Evolutionary conservation across 2,888 invertebrate species (phyloP), one percentile per base, ranked within the genome.

Genomic region (Hedychridium roseum): DNA sequence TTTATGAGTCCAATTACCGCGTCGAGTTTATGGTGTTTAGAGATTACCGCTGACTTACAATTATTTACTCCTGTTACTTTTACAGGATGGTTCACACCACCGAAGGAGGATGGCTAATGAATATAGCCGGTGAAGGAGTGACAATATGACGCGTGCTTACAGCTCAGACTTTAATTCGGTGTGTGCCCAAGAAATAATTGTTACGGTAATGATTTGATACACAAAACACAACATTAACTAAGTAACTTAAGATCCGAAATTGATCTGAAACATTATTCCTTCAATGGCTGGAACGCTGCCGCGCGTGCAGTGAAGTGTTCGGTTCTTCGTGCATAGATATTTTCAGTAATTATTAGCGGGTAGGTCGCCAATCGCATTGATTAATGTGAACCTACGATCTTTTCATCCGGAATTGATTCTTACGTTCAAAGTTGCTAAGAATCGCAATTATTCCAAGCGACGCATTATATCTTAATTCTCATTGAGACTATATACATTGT

Each of bases 31-130:
- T n/a, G n/a, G n/a, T n/a, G n/a, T n/a, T n/a, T n/a, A n/a, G n/a
- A n/a, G n/a, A n/a, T n/a, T n/a, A n/a, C n/a, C n/a, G n/a, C n/a
- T n/a, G n/a, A n/a, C n/a, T n/a, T n/a, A n/a, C n/a, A n/a, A n/a
- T n/a, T n/a, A n/a, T n/a, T n/a, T n/a, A n/a, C n/a, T n/a, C n/a
- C n/a, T n/a, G n/a, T 9, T 14, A 35, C 15, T 28, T 63, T 85
- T 83, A 9, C 82, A 92, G 92, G 92, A 66, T 92, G 92, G 92
- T 92, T 92, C 80, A 92, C 92, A 71, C 92, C 92, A 43, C 92
- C 92, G 20, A 92, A 92, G 80, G 92, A 92, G 84, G 92, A 92
- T 82, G 92, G 92, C 84, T 92, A 92, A 90, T 78, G 60, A 67
- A 61, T 40, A 64, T 42, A 49, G 59, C 53, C 54, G 27, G 35